A percentile compares a stretch with the other conserved stretches of the same genome.
Evolutionary conservation across 2,888 invertebrate species (phyloP).

Genomic region (Dromius quadrimaculatus): DNA sequence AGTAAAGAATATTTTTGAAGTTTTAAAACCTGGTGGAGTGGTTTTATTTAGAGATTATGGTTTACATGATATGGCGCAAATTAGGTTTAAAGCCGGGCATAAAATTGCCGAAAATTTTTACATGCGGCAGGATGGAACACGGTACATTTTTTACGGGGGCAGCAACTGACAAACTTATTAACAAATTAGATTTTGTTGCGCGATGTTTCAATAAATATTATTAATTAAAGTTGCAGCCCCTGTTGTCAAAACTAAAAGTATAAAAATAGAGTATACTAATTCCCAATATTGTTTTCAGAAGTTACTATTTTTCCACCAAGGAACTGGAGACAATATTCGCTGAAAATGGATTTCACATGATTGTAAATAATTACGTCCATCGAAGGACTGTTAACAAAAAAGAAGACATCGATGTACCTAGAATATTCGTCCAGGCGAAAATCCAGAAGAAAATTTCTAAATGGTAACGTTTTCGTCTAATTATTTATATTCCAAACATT

Average conservation of each 20-base stretch:
- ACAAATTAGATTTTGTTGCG: not conserved
- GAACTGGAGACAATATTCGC: conserved; percentile 76
- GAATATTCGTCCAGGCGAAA: conserved; percentile 94
- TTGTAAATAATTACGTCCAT: conserved; percentile 82
- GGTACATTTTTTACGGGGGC: conserved; percentile 69
- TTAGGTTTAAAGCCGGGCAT: conserved; percentile 92
- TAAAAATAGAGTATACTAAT: too few species aligned
- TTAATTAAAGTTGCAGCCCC: conserved; percentile 65
- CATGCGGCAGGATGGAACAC: conserved; percentile 96
- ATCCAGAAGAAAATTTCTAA: conserved; percentile 69
- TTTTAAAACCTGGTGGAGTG: conserved; percentile 81
- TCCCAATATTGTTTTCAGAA: conserved; percentile 67
- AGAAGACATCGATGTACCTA: conserved; percentile 89
- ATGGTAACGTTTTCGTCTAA: not conserved
- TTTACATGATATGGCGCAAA: conserved; percentile 94
- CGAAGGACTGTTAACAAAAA: conserved; percentile 92
- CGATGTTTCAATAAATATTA: not conserved
- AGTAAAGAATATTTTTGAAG: conserved; percentile 73
- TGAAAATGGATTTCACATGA: conserved; percentile 77
- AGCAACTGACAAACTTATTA: conserved; percentile 52
- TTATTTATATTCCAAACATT: not conserved
- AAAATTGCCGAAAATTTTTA: conserved; percentile 95
- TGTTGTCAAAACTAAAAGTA: too few species aligned
- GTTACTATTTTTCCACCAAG: conserved; percentile 84
- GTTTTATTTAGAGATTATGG: conserved; percentile 95